A percentile compares a stretch with the other conserved stretches of the same genome.
These are phyloP conservation scores for Gymnarchus niloticus DNA, from an alignment of 2,113 vertebrate species.

Conservation along the genomic window DNA sequence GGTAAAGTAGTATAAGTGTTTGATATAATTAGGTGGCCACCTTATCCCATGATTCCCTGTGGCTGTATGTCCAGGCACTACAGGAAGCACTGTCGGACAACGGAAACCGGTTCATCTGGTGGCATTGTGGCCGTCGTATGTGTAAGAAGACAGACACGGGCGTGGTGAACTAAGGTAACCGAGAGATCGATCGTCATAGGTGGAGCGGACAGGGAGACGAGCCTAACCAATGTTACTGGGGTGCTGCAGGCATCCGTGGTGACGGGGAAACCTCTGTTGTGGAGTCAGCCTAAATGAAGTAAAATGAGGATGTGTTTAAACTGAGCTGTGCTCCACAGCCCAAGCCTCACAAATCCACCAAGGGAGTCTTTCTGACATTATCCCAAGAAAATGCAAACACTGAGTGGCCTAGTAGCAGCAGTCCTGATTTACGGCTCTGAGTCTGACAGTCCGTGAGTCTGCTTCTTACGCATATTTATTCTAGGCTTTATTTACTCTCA, in stretches of 20 bases:
- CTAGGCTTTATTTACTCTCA: not conserved
- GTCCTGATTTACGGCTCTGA: not conserved
- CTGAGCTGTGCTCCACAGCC: conserved; percentile 3
- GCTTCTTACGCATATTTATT: not conserved
- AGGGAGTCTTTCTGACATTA: not conserved
- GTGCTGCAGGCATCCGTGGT: conserved; percentile 38
- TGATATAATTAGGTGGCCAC: conserved; percentile 37
- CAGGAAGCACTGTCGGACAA: conserved; percentile 38
- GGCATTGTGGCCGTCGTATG: conserved; percentile 32
- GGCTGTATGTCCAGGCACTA: conserved; percentile 42
- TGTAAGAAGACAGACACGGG: conserved; percentile 43
- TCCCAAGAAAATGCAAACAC: too few species aligned
- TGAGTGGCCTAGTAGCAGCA: not conserved
- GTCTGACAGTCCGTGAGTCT: not conserved
- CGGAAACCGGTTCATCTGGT: conserved; percentile 37
- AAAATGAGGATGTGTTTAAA: conserved; percentile 28
- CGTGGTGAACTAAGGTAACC: not conserved
- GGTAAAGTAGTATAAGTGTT: too few species aligned
- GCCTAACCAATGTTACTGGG: not conserved
- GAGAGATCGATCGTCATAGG: not conserved
- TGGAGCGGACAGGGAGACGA: not conserved
- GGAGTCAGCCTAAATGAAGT: conserved; percentile 41
- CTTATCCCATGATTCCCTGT: conserved; percentile 41
- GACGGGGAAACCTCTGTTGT: conserved; percentile 47
- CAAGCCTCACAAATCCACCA: not conserved